A percentile compares a stretch with the other conserved stretches of the same genome.
phyloP scores from a whole-genome alignment of 1,140 invertebrate genomes.

The Bombus difficillimus region DNA sequence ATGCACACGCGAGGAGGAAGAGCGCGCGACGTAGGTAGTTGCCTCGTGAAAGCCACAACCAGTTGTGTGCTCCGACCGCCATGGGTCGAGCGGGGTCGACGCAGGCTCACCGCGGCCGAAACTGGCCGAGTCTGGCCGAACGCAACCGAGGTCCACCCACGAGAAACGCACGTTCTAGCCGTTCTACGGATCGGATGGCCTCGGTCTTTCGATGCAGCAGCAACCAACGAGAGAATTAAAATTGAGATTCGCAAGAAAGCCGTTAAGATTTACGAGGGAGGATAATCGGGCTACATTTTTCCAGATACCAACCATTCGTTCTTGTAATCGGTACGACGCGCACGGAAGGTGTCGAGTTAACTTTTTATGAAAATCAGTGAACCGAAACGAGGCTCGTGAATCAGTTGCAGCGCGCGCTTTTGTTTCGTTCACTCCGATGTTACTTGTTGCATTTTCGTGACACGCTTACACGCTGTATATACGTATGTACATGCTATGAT shows the following conservation, averaged over 20 bases:
- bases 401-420: conserved; percentile 25
- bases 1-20: conserved; percentile 34
- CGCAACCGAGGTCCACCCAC: conserved; percentile 69
- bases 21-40: conserved; percentile 60
- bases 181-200: conserved; percentile 12
- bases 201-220: conserved; percentile 2
- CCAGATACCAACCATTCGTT: too few species aligned
- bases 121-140: conserved; percentile 56
- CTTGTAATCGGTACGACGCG: too few species aligned
- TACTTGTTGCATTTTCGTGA: conserved; percentile 48
- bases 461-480: not conserved
- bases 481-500: not conserved
- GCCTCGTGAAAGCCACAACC: conserved; percentile 76
- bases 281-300: not conserved
- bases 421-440: conserved; percentile 9
- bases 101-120: conserved; percentile 64
- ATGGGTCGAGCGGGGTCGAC: conserved; percentile 77
- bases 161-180: conserved; percentile 38
- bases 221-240: conserved; percentile 27
- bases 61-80: conserved; percentile 79
- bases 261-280: conserved; percentile 7
- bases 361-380: not conserved
- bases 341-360: too few species aligned
- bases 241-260: not conserved
- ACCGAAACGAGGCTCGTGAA: not conserved